Evolutionary conservation across 2,797 vertebrate genomes (phyloP), one percentile per base, ranked within the genome.

Genomic region (Numenius phaeopus): DNA sequence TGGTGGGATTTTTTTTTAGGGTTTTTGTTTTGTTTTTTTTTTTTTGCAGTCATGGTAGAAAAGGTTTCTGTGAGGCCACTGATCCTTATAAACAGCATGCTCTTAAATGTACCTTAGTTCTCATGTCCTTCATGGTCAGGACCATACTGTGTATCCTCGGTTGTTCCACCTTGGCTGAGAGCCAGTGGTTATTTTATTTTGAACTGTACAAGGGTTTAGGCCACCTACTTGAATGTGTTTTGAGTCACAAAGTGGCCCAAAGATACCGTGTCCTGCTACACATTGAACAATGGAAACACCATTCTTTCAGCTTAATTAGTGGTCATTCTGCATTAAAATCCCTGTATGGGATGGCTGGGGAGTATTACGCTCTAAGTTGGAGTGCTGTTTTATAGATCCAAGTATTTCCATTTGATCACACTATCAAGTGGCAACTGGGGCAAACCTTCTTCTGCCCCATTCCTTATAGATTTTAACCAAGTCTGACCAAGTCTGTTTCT

Each of bases 61-160:
- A 95, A 97, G 14, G 8, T 95, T 97, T 93, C 87, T 92, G 44
- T 94, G 91, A 96, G 94, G 87, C 81, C 75, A 83, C 72, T 95
- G 83, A 85, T 37, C n/a, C 64, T 93, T 67, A 91, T 57, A 91
- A 98, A 95, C 50, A 92, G 23, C 54, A 46, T 30, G n/a, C 17
- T 94, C 42, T 89, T 78, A 92, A 91, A 83, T 30, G 58, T 40
- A 93, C 47, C 71, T 92, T 79, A 57, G 14, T 71, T n/a, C 9
- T 44, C 2, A 1, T 52, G 49, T 8, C 9, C 27, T 85, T 78
- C 14, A n/a, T 39, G 54, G 15, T 67, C 30, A 86, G 10, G 32
- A 46, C 19, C 22, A 67, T 42, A 7, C 3, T 70, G 34, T 44
- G 8, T 24, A 15, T 69, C 70, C 26, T 39, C 9, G 16, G 14